Conservation (phyloP, 2,797 vertebrate genomes). For the Decapterus maruadsi region DNA sequence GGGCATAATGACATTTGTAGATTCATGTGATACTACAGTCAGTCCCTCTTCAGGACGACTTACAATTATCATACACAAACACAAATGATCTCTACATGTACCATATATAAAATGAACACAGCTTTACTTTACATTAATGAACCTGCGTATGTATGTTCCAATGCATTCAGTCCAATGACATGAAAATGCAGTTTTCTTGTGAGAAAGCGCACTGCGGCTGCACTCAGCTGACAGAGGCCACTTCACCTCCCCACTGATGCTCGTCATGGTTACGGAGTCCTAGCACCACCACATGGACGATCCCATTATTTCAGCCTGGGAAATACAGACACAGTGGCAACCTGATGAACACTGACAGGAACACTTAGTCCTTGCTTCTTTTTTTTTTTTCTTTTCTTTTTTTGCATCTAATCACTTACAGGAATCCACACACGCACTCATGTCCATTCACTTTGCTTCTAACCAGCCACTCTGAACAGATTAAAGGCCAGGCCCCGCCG, state of each 20-base stretch:
- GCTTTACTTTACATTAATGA: constrained; percentile 1
- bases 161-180: constrained; percentile 5
- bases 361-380: constrained; percentile 55
- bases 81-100: neutral
- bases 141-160: constrained; percentile 15
- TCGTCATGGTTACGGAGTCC: constrained; percentile 30
- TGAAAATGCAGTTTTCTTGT: neutral
- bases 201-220: constrained; percentile 65
- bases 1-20: neutral
- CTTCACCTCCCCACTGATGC: constrained; percentile 14
- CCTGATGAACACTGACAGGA: constrained; percentile 69
- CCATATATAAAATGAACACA: neutral
- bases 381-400: constrained; percentile 40
- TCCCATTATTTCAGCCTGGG: neutral
- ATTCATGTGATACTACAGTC: neutral
- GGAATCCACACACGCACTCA: constrained; percentile 41
- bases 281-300: constrained; percentile 78
- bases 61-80: neutral
- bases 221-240: constrained; percentile 42
- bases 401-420: constrained; percentile 59
- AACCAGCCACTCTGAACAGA: constrained; percentile 37
- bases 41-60: neutral
- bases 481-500: constrained; percentile 13
- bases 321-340: constrained; percentile 51
- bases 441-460: constrained; percentile 43